phyloP scores from a whole-genome alignment of 2,888 invertebrate species.

The Oscheius sp. region DNA sequence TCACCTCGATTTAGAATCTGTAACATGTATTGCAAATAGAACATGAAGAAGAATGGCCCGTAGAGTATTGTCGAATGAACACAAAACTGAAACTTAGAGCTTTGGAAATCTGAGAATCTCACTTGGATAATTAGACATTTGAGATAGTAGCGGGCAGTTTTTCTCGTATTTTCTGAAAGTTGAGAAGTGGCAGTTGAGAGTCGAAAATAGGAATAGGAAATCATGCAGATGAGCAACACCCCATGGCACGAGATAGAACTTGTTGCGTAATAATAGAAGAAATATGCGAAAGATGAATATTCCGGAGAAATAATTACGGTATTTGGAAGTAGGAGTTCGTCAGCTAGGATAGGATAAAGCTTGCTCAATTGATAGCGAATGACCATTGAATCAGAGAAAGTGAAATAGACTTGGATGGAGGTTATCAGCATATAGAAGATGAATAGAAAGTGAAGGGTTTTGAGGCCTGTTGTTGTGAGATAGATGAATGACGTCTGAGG shows the following conservation, averaged over 20 bases:
- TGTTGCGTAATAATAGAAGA: slow-evolving; percentile 15
- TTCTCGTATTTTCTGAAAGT: neutral
- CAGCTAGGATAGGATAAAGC: neutral
- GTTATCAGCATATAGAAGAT: slow-evolving; percentile 1
- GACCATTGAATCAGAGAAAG: neutral
- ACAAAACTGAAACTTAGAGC: neutral
- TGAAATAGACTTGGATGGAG: slow-evolving; percentile 4
- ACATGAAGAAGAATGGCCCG: slow-evolving; percentile 10
- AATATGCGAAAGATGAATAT: neutral
- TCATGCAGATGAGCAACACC: slow-evolving; percentile 7
- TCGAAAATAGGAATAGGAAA: neutral
- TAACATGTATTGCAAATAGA: slow-evolving; percentile 11
- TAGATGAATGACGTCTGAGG: neutral
- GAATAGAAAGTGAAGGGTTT: neutral
- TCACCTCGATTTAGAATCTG: slow-evolving; percentile 11
- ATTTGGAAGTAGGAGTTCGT: neutral
- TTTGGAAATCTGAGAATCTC: neutral
- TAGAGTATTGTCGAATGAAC: neutral
- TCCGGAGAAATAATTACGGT: slow-evolving; percentile 10
- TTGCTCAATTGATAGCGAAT: neutral
- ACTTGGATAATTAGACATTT: slow-evolving; percentile 4
- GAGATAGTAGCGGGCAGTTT: slow-evolving; percentile 4
- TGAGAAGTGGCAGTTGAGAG: neutral
- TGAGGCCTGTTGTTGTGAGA: neutral
- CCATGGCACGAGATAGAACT: slow-evolving; percentile 22